phyloP scores from a whole-genome alignment of 2,113 vertebrate genomes.

The Entelurus aequoreus region DNA sequence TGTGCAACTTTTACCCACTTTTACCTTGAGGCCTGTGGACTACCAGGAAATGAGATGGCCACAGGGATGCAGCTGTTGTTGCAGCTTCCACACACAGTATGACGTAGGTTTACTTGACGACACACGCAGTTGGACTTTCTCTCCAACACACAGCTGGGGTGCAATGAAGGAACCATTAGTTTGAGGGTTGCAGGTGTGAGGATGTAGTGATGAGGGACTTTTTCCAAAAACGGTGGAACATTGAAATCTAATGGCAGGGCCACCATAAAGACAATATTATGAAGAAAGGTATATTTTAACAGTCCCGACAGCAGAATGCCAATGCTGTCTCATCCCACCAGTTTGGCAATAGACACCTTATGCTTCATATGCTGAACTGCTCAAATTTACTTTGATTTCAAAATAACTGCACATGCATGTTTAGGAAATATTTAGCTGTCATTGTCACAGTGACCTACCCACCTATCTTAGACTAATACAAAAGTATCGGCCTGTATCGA shows the following conservation, averaged over 20 bases:
- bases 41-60: slow-evolving; percentile 16
- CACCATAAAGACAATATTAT: slow-evolving; percentile 27
- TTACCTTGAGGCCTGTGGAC: slow-evolving; percentile 23
- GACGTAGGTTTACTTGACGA: slow-evolving; percentile 32
- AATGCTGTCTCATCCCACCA: slow-evolving; percentile 23
- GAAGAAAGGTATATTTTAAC: slow-evolving; percentile 38
- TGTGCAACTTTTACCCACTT: slow-evolving; percentile 11
- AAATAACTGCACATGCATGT: no score
- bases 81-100: slow-evolving; percentile 34
- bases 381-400: no score
- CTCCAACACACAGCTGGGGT: slow-evolving; percentile 16
- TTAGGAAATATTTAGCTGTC: no score
- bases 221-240: slow-evolving; percentile 44
- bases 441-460: no score
- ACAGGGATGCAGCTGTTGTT: slow-evolving; percentile 30
- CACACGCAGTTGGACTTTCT: slow-evolving; percentile 13
- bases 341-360: background rate
- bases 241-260: slow-evolving; percentile 22
- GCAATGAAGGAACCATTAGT: slow-evolving; percentile 21
- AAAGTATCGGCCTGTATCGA: no score
- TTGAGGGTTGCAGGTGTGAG: slow-evolving; percentile 52
- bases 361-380: no score
- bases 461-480: no score
- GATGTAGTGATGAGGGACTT: slow-evolving; percentile 43
- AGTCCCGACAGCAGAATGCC: slow-evolving; percentile 37